A percentile compares a stretch with the other conserved stretches of the same genome.
Evolutionary conservation across 2,888 invertebrate genomes (phyloP).

Genomic region (Amphipoea lucens): DNA sequence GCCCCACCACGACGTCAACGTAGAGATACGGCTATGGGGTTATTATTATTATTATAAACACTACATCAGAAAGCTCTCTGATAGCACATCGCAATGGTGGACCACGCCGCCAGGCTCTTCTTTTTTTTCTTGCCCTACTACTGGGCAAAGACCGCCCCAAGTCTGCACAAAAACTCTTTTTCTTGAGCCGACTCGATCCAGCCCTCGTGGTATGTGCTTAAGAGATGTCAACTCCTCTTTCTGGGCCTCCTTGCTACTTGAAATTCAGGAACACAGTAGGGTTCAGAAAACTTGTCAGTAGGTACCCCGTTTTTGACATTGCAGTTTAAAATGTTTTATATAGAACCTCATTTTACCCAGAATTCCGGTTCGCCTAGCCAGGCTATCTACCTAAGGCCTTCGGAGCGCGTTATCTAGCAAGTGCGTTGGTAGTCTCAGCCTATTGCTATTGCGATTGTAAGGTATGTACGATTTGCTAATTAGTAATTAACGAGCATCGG

Average conservation of each 20-base stretch:
- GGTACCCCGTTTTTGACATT: neutral
- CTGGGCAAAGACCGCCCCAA: too few relatives aligned
- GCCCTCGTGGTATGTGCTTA: neutral
- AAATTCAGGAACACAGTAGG: neutral
- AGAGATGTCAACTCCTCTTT: neutral
- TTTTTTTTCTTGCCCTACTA: neutral
- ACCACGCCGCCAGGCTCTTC: too few relatives aligned
- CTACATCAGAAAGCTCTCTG: neutral
- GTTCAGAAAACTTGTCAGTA: neutral
- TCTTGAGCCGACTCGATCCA: neutral
- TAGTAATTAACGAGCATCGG: slow-evolving; percentile 37
- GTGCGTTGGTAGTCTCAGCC: slow-evolving; percentile 6
- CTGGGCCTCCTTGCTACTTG: neutral
- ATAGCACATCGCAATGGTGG: neutral
- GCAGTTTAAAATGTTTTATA: neutral
- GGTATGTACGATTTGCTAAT: slow-evolving; percentile 46
- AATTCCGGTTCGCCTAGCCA: neutral
- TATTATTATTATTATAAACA: too few relatives aligned
- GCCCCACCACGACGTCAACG: too few relatives aligned
- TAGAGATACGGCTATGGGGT: too few relatives aligned
- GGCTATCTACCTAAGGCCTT: slow-evolving; percentile 3
- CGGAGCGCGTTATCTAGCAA: slow-evolving; percentile 16
- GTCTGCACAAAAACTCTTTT: neutral
- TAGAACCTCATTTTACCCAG: neutral
- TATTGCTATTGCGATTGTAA: slow-evolving; percentile 32